These are phyloP conservation scores for Periophthalmus magnuspinnatus DNA, from an alignment of 2,797 vertebrate species.

Conservation along the genomic window DNA sequence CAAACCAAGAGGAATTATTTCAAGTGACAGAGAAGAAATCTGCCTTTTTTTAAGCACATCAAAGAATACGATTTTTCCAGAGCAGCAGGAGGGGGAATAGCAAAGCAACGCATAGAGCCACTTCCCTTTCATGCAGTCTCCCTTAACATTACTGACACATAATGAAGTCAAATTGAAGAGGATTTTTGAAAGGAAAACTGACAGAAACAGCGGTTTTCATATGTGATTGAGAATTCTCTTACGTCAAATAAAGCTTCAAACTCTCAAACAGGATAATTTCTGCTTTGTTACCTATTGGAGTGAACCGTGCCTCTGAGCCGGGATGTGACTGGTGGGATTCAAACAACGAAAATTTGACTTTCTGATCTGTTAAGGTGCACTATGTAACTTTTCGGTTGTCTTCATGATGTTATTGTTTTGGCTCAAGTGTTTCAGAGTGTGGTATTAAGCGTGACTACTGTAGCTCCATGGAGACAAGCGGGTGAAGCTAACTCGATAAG, in stretches of 20 bases:
- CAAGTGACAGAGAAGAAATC: conserved; percentile 52
- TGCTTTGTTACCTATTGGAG: background rate
- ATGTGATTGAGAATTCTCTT: conserved; percentile 40
- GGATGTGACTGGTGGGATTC: background rate
- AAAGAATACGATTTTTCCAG: conserved; percentile 55
- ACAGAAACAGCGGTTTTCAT: conserved; percentile 43
- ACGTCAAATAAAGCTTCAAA: conserved; percentile 33
- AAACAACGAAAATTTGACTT: too few species aligned
- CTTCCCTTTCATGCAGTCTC: conserved; percentile 53
- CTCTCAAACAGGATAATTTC: conserved; percentile 17
- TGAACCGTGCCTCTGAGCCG: background rate
- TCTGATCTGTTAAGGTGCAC: too few species aligned
- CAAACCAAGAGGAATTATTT: conserved; percentile 61
- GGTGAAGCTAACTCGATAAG: too few species aligned
- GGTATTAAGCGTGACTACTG: too few species aligned
- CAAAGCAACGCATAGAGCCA: conserved; percentile 37
- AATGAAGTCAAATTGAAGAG: conserved; percentile 64
- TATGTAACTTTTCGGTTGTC: too few species aligned
- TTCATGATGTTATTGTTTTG: too few species aligned
- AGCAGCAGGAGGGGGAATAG: conserved; percentile 56
- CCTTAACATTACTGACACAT: conserved; percentile 56
- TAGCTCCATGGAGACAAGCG: too few species aligned
- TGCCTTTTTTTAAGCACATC: conserved; percentile 63
- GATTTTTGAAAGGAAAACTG: conserved; percentile 43
- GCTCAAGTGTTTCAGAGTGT: too few species aligned